These are phyloP conservation scores for Epiblema foenella DNA, from an alignment of 2,888 invertebrate genomes.

Conservation along the genomic window DNA sequence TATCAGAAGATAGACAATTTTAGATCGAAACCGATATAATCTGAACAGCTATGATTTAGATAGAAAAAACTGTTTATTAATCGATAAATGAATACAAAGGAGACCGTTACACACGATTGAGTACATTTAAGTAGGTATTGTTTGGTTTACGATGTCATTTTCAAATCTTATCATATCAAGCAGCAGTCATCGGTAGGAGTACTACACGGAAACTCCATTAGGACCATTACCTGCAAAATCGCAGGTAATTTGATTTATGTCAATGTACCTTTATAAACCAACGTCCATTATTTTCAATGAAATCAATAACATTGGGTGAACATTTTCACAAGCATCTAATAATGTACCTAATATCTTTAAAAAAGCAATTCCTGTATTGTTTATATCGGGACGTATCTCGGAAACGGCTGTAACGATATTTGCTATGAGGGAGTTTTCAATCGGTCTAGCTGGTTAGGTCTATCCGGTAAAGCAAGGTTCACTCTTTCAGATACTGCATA, in stretches of 20 bases:
- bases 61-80: constrained; percentile 22
- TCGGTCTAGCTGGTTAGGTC: too few species aligned
- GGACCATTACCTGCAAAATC: constrained; percentile 39
- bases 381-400: too few species aligned
- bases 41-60: background rate
- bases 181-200: constrained; percentile 46
- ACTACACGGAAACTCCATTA: constrained; percentile 50
- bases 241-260: constrained; percentile 39
- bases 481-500: too few species aligned
- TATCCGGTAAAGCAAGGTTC: too few species aligned
- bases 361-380: too few species aligned
- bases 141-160: constrained; percentile 34
- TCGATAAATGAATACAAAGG: constrained; percentile 40
- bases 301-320: background rate
- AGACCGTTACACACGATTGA: constrained; percentile 26
- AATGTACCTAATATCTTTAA: too few species aligned
- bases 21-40: background rate
- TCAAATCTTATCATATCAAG: constrained; percentile 42
- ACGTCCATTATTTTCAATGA: background rate
- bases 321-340: background rate
- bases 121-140: constrained; percentile 28
- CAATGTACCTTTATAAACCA: constrained; percentile 6
- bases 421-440: too few species aligned
- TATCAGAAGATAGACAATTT: constrained; percentile 1
- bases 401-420: too few species aligned